Evolutionary conservation across 2,113 vertebrate species (phyloP).

Genomic region (Gallinago undulata): DNA sequence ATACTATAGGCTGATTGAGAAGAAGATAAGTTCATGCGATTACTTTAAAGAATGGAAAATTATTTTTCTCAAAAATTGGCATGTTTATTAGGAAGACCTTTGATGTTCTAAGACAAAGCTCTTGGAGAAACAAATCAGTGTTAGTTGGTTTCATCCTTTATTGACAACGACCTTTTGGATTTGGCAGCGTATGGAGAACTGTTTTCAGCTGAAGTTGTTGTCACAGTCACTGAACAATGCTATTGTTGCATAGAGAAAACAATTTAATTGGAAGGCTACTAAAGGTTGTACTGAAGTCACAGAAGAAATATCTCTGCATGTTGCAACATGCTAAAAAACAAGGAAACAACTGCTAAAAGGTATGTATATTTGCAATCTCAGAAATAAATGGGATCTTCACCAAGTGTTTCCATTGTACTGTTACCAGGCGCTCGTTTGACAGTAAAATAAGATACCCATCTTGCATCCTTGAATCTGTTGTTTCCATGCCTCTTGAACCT

Average conservation of each 20-base stretch:
- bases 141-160: neutral
- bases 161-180: neutral
- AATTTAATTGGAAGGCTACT: neutral
- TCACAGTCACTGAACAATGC: neutral
- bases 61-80: neutral
- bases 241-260: neutral
- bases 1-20: neutral
- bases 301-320: neutral
- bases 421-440: neutral
- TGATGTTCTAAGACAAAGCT: neutral
- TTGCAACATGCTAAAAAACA: neutral
- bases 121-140: neutral
- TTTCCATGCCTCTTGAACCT: neutral
- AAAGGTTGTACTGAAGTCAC: neutral
- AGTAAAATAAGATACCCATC: neutral
- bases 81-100: neutral
- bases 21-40: neutral
- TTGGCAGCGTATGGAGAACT: neutral
- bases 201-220: constrained; percentile 22
- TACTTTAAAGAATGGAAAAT: neutral
- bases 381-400: neutral
- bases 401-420: neutral
- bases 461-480: neutral
- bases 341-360: neutral
- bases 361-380: neutral